A percentile compares a stretch with the other conserved stretches of the same genome.
Conservation (phyloP, 2,888 invertebrate species). For the Acleris literana region DNA sequence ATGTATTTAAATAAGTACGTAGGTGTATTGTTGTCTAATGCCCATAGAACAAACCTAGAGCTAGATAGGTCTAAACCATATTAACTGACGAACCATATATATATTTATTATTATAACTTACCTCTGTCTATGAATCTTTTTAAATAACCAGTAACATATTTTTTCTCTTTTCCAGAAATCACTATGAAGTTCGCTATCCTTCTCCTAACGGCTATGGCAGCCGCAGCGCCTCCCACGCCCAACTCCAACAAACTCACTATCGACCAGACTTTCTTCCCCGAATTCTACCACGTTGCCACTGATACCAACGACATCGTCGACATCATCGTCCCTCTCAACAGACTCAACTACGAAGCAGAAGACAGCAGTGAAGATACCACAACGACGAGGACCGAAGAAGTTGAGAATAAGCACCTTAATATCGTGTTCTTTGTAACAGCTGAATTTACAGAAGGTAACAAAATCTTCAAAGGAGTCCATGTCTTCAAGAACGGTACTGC, state of each 20-base stretch:
- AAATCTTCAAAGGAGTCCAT: slow-evolving; percentile 38
- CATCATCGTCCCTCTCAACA: slow-evolving; percentile 29
- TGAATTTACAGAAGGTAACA: slow-evolving; percentile 32
- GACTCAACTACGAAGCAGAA: slow-evolving; percentile 25
- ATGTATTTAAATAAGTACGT: no score
- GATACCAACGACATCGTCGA: slow-evolving; percentile 32
- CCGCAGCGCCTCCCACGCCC: slow-evolving; percentile 6
- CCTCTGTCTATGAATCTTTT: no score
- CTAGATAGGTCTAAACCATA: no score
- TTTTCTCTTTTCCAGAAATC: no score
- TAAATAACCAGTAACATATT: no score
- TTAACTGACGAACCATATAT: no score
- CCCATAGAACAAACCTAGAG: no score
- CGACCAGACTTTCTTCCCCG: slow-evolving; percentile 8
- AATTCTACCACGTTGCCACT: slow-evolving; percentile 9
- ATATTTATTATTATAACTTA: no score
- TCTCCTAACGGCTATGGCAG: slow-evolving; percentile 6
- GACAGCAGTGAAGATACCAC: neutral
- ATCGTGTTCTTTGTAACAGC: slow-evolving; percentile 33
- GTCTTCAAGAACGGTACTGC: slow-evolving; percentile 37
- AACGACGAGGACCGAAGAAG: no score
- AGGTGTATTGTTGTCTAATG: no score
- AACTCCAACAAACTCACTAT: neutral
- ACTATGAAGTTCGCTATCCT: slow-evolving; percentile 16
- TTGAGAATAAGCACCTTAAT: neutral